These are phyloP conservation scores for Gryllus bimaculatus DNA, from an alignment of 1,140 invertebrate genomes.

Conservation along the genomic window DNA sequence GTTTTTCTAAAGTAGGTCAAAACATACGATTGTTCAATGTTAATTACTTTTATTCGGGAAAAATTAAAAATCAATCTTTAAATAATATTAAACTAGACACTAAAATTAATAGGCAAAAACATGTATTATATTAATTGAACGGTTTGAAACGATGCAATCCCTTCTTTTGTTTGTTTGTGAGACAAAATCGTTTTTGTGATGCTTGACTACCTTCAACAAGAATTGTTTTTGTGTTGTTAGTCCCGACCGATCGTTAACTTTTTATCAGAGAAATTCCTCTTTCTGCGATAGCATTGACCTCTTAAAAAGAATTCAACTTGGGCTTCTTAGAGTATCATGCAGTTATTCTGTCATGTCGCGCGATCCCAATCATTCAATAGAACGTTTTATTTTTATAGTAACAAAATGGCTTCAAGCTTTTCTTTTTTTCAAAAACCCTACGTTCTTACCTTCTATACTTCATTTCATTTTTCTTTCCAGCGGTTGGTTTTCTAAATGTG, in stretches of 20 bases:
- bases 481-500: background rate
- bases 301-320: background rate
- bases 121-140: slow-evolving; percentile 15
- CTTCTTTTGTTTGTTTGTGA: slow-evolving; percentile 17
- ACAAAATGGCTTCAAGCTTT: slow-evolving; percentile 11
- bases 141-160: slow-evolving; percentile 17
- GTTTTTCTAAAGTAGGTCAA: no score
- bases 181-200: slow-evolving; percentile 17
- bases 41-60: no score
- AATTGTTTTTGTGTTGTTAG: slow-evolving; percentile 14
- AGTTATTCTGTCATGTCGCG: slow-evolving; percentile 9
- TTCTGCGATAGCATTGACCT: slow-evolving; percentile 10
- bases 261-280: background rate
- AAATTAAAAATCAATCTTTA: no score
- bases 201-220: slow-evolving; percentile 13
- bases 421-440: slow-evolving; percentile 8
- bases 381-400: slow-evolving; percentile 12
- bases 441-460: background rate
- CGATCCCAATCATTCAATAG: slow-evolving; percentile 11
- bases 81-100: no score
- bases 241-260: slow-evolving; percentile 8
- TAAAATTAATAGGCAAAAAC: background rate
- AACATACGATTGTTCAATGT: no score
- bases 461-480: slow-evolving; percentile 7
- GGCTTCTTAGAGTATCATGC: slow-evolving; percentile 13